phyloP scores from a whole-genome alignment of 2,113 vertebrate genomes.

The Upupa epops region DNA sequence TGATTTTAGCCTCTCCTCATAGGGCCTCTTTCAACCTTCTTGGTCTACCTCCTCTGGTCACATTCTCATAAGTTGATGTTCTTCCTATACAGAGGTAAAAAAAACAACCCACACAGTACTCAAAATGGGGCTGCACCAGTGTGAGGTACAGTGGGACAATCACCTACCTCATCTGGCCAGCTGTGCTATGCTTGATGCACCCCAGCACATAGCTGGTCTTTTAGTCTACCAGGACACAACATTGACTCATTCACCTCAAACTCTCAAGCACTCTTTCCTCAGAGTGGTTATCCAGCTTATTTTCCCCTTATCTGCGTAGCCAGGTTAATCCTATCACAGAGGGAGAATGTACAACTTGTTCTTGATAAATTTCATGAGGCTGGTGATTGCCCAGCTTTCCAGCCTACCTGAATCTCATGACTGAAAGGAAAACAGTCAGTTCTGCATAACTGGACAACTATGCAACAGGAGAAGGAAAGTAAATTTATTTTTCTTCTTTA shows the following conservation, averaged over 20 bases:
- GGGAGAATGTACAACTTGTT: neutral
- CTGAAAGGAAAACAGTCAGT: neutral
- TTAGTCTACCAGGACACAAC: neutral
- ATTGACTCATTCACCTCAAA: neutral
- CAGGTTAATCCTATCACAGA: neutral
- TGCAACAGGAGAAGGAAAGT: neutral
- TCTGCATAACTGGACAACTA: neutral
- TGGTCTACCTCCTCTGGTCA: neutral
- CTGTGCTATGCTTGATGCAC: neutral
- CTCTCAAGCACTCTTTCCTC: neutral
- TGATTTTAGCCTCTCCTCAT: fast-evolving
- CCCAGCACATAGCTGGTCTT: fast-evolving
- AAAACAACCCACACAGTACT: neutral
- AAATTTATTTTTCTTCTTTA: neutral
- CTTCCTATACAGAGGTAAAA: neutral
- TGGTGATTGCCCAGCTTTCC: neutral
- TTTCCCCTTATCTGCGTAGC: fast-evolving
- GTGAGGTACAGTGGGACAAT: neutral
- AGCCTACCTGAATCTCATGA: neutral
- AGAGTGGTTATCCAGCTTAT: neutral
- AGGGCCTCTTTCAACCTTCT: neutral
- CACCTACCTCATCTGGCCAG: fast-evolving
- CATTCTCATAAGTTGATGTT: neutral
- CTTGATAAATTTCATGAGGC: fast-evolving
- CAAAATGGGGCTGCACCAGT: fast-evolving